Base-by-base conservation (phyloP, 1,140 invertebrate species). In the Drosophila repleta region DNA sequence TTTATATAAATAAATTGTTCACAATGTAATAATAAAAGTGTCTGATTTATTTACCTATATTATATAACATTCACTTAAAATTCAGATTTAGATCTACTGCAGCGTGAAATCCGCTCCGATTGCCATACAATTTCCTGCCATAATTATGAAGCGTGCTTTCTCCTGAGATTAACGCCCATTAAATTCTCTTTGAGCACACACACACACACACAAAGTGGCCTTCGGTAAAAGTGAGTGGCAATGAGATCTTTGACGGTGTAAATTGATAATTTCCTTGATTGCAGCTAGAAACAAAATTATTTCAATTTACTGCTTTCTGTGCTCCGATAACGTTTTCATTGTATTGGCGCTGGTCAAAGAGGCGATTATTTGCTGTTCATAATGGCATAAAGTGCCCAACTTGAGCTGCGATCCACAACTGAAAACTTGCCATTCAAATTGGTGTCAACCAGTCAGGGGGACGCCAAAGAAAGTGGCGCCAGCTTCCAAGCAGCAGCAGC, bases 391-490 rank as follows among this genome's bases (percentile, higher is more conserved):
- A 78, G 26, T 46, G 61, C 60, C 46, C 6, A 35, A 35, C 10
- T 35, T 41, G 61, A 67, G 67, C 48, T 46, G 37, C 8, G 45
- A 51, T 55, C 32, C 62, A 48, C 68, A 74, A 63, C 71, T 64
- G 80, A 52, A 57, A 57, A 76, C 76, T 84, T 79, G 76, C 79
- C 80, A 84, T 84, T 83, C 80, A 83, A 83, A 83, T 84, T 84
- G 80, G 79, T 83, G 76, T 84, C 79, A 82, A 83, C 80, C 80
- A 84, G 79, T 79, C 80, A 84, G 79, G 80, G 79, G 80, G 80
- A 79, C 80, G 79, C 80, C 76, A 76, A 83, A 84, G 79, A 83
- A 83, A 83, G 79, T 84, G 79, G 79, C 79, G 80, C 76, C 79
- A 84, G 52, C 61, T 51, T 49, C 35, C 32, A 49, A 48, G 52